These are phyloP conservation scores for Ibidorhyncha struthersii DNA, from an alignment of 2,113 vertebrate species.

Conservation along the genomic window DNA sequence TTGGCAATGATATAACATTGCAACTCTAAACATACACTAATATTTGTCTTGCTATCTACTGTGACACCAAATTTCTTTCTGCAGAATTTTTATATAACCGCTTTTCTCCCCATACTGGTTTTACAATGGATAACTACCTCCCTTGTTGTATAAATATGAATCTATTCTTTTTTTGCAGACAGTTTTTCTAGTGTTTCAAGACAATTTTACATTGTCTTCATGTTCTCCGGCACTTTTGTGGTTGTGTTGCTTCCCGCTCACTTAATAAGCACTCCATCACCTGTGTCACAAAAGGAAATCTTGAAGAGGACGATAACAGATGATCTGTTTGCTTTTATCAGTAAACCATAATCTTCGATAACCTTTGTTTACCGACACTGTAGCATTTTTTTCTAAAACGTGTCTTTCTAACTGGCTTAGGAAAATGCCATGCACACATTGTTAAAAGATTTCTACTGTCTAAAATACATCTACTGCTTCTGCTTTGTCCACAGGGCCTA, in stretches of 20 bases:
- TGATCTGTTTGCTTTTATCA: background rate
- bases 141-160: background rate
- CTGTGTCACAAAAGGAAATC: background rate
- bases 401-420: background rate
- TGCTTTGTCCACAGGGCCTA: background rate
- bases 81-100: background rate
- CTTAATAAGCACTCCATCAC: background rate
- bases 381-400: background rate
- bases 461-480: background rate
- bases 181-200: background rate
- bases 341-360: background rate
- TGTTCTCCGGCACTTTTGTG: background rate
- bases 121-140: background rate
- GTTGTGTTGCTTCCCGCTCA: background rate
- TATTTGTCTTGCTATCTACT: background rate
- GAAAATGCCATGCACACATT: background rate
- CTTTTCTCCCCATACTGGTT: background rate
- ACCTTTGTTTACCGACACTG: background rate
- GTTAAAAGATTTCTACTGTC: background rate
- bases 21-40: background rate
- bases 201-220: background rate
- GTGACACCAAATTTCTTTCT: background rate
- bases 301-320: background rate
- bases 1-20: background rate
- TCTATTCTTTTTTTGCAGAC: fast-evolving